Base-by-base conservation (phyloP, 1,140 invertebrate genomes). In the Bombus confusus region DNA sequence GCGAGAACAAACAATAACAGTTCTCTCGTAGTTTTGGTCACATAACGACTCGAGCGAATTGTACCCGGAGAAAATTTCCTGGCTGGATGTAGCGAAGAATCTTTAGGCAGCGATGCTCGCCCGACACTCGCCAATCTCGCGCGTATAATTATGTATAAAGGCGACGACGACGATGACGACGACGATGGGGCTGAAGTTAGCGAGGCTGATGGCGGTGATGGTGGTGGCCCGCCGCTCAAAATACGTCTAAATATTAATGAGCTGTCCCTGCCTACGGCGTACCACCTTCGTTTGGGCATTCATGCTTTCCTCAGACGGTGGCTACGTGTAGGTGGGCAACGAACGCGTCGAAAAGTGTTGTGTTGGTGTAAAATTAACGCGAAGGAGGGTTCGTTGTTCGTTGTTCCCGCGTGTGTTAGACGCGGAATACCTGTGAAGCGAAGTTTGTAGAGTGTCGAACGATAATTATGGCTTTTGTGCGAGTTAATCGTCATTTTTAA, bases 211-310 rank as follows among this genome's bases (percentile, higher is more conserved):
- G 87, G 83, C 66, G 89, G 87, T 80, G 68, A 68, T 86, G 85
- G 86, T 87, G 90, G 90, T 92, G 92, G 91, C 91, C 93, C 93
- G 92, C 92, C 91, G 92, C 93, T 94, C 94, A 93, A 95, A 95
- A 95, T 94, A 93, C 93, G 93, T 95, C 94, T 95, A 95, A 94
- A 95, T 95, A 95, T 94, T 94, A 95, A 95, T 94, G 93, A 94
- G 93, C 93, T 94, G 93, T 95, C 94, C 93, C 93, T 94, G 93
- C 94, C 93, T 93, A 93, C 91, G 93, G 91, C 91, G 59, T 85
- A 88, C 68, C 91, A 88, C 89, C 90, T 91, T 91, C 87, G 86
- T 88, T 81, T 77, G 87, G 87, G 87, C 87, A 86, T 86, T 91
- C 87, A 79, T 64, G 87, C 68, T 91, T 81, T 91, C 78, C 81